These are phyloP conservation scores for Zapornia atra DNA, from an alignment of 2,113 vertebrate species.

Conservation along the genomic window DNA sequence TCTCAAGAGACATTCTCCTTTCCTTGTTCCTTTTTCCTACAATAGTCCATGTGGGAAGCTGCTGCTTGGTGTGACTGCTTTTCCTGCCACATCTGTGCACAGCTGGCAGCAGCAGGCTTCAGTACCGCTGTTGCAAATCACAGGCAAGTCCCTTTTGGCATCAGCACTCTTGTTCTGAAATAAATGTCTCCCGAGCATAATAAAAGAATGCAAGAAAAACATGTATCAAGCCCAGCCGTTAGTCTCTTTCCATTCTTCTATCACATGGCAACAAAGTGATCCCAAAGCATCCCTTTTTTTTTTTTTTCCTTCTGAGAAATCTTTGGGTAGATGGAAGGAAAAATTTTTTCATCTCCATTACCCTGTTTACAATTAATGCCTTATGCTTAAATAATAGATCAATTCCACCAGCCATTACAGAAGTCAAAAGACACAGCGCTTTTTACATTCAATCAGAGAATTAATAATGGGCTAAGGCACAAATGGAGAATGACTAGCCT, in stretches of 20 bases:
- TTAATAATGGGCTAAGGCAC: not conserved
- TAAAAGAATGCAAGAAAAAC: not conserved
- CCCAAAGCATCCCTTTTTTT: not conserved
- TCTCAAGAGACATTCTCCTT: not conserved
- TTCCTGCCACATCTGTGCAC: not conserved
- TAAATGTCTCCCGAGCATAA: not conserved
- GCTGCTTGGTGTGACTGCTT: not conserved
- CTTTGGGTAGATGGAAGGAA: not conserved
- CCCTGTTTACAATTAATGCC: not conserved
- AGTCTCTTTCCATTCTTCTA: not conserved
- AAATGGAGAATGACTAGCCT: not conserved
- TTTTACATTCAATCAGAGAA: not conserved
- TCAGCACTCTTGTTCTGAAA: not conserved
- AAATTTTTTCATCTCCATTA: not conserved
- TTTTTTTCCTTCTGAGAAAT: not conserved
- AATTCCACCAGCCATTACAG: not conserved
- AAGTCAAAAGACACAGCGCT: not conserved
- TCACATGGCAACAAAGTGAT: not conserved
- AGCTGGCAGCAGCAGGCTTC: not conserved
- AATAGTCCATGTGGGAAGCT: not conserved
- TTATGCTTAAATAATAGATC: constrained; percentile 9
- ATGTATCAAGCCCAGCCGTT: not conserved
- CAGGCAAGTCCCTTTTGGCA: not conserved
- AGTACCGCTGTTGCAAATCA: not conserved
- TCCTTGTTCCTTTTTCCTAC: not conserved